Evolutionary conservation across 1,140 invertebrate species (phyloP).

Genomic region (Schlechtendalia chinensis): DNA sequence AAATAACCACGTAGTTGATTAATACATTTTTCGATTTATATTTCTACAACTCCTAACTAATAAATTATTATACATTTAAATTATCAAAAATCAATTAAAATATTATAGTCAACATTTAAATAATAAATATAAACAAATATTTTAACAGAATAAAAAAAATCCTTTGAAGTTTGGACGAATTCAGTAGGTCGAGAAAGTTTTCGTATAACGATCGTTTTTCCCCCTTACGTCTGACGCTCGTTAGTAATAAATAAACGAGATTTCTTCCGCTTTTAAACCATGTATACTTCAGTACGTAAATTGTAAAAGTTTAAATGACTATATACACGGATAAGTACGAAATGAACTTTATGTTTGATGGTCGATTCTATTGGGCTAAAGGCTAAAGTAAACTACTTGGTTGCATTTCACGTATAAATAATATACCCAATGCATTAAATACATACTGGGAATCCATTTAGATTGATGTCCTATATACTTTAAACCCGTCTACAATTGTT

Average conservation of each 20-base stretch:
- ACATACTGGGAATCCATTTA: slow-evolving; percentile 30
- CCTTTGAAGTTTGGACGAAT: slow-evolving; percentile 25
- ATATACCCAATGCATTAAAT: slow-evolving; percentile 23
- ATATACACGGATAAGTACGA: slow-evolving; percentile 26
- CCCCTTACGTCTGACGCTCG: slow-evolving; percentile 4
- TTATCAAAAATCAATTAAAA: background rate
- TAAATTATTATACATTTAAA: background rate
- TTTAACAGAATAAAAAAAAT: slow-evolving; percentile 15
- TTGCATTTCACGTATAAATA: slow-evolving; percentile 19
- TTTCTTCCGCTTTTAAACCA: slow-evolving; percentile 31
- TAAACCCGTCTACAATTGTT: background rate
- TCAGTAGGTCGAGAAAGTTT: slow-evolving; percentile 34
- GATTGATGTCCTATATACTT: background rate
- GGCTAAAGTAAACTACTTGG: slow-evolving; percentile 24
- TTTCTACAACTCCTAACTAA: too few species aligned
- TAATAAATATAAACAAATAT: slow-evolving; percentile 14
- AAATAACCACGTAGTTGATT: background rate
- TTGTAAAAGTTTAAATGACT: slow-evolving; percentile 46
- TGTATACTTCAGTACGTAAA: slow-evolving; percentile 24
- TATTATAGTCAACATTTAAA: background rate
- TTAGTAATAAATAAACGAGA: slow-evolving; percentile 48
- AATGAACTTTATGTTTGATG: slow-evolving; percentile 46
- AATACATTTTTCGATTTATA: too few species aligned
- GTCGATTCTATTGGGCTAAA: slow-evolving; percentile 7
- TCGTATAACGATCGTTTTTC: slow-evolving; percentile 8